phyloP scores from a whole-genome alignment of 1,140 invertebrate species.

The Cecropterus lyciades region DNA sequence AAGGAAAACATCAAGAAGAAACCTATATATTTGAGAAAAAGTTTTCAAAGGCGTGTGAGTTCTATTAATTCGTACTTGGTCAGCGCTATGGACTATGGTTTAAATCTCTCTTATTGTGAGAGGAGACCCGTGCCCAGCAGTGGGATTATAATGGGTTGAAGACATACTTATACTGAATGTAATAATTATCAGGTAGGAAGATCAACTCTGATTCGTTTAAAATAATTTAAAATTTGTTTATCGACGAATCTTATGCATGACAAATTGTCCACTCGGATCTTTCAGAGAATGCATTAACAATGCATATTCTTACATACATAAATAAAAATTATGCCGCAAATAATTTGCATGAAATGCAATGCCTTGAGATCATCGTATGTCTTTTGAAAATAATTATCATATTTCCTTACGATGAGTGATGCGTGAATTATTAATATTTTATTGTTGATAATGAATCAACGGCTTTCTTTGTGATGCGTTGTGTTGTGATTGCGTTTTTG shows the following conservation, averaged over 20 bases:
- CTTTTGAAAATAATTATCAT: slow-evolving; percentile 16
- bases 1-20: too few relatives aligned
- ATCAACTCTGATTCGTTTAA: too few relatives aligned
- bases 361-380: not conserved
- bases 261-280: slow-evolving; percentile 2
- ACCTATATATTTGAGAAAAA: too few relatives aligned
- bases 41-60: too few relatives aligned
- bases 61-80: too few relatives aligned
- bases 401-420: not conserved
- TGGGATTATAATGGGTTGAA: too few relatives aligned
- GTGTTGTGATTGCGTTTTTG: too few relatives aligned
- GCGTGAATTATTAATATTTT: slow-evolving; percentile 20
- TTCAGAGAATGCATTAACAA: slow-evolving; percentile 12
- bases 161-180: too few relatives aligned
- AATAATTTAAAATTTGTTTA: slow-evolving; percentile 4
- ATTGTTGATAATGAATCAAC: slow-evolving; percentile 8
- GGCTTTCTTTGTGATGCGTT: slow-evolving; percentile 28
- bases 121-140: too few relatives aligned
- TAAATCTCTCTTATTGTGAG: too few relatives aligned
- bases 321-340: slow-evolving; percentile 17
- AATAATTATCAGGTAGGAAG: too few relatives aligned
- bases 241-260: slow-evolving; percentile 19
- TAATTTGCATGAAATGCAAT: slow-evolving; percentile 20
- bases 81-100: too few relatives aligned
- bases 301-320: slow-evolving; percentile 14